Conservation (phyloP, 1,140 invertebrate genomes). For the Thaumetopoea pityocampa region DNA sequence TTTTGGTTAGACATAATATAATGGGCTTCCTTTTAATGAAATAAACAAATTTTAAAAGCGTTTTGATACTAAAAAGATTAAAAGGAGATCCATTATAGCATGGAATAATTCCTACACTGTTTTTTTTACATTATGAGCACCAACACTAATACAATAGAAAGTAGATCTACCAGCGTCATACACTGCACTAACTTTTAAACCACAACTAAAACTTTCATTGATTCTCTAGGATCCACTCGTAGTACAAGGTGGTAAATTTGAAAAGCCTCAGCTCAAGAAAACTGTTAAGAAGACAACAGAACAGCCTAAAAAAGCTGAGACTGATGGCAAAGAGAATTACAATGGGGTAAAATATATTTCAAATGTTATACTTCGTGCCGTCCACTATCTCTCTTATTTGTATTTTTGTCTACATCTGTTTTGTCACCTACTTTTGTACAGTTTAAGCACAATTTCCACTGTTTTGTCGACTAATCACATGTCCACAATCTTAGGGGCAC, state of each 20-base stretch:
- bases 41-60: not conserved
- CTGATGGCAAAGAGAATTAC: slow-evolving; percentile 64
- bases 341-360: slow-evolving; percentile 75
- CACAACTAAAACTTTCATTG: slow-evolving; percentile 48
- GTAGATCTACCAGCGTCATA: slow-evolving; percentile 32
- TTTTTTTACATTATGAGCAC: slow-evolving; percentile 40
- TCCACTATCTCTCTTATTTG: slow-evolving; percentile 29
- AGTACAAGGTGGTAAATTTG: slow-evolving; percentile 67
- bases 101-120: slow-evolving; percentile 35
- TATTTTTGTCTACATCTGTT: slow-evolving; percentile 18
- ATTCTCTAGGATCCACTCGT: slow-evolving; percentile 60
- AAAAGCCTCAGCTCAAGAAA: slow-evolving; percentile 68
- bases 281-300: slow-evolving; percentile 57
- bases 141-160: slow-evolving; percentile 44
- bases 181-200: slow-evolving; percentile 40
- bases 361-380: slow-evolving; percentile 23
- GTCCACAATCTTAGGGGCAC: slow-evolving; percentile 10
- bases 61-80: slow-evolving; percentile 18
- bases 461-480: slow-evolving; percentile 5
- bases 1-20: slow-evolving; percentile 16
- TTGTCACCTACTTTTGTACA: slow-evolving; percentile 21
- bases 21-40: slow-evolving; percentile 6
- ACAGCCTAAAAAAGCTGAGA: slow-evolving; percentile 52
- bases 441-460: slow-evolving; percentile 13
- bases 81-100: slow-evolving; percentile 18